These are phyloP conservation scores for Dioctria linearis DNA, from an alignment of 2,888 invertebrate species.

Conservation along the genomic window DNA sequence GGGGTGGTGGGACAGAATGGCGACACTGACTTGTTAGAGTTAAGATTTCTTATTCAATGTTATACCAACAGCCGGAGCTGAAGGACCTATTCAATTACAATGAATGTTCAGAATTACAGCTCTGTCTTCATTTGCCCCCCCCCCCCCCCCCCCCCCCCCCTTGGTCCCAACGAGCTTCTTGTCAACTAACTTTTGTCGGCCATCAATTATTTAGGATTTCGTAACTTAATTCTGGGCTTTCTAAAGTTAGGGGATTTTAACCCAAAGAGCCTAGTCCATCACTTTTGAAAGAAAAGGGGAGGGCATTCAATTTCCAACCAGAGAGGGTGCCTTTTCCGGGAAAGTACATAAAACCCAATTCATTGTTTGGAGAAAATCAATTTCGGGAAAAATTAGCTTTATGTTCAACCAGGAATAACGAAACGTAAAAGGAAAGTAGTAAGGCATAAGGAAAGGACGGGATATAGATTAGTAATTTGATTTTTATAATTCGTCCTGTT, in stretches of 20 bases:
- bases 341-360: slow-evolving; percentile 41
- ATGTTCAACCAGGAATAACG: not conserved
- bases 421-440: slow-evolving; percentile 7
- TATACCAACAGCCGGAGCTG: slow-evolving; percentile 1
- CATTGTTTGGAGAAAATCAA: slow-evolving; percentile 47
- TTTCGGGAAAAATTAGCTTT: slow-evolving; percentile 51
- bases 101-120: slow-evolving; percentile 15
- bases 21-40: slow-evolving; percentile 45
- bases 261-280: slow-evolving; percentile 49
- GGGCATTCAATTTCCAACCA: slow-evolving; percentile 5
- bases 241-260: slow-evolving; percentile 44
- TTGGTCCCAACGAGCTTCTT: slow-evolving; percentile 15
- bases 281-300: slow-evolving; percentile 5
- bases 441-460: not conserved
- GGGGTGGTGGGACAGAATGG: slow-evolving; percentile 41
- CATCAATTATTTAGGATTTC: slow-evolving; percentile 57
- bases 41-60: slow-evolving; percentile 20
- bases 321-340: slow-evolving; percentile 28
- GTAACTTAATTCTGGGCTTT: slow-evolving; percentile 54
- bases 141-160: not conserved
- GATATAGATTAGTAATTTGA: slow-evolving; percentile 40
- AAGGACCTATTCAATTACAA: slow-evolving; percentile 51
- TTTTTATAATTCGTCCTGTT: slow-evolving; percentile 21
- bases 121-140: not conserved
- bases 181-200: slow-evolving; percentile 51